Evolutionary conservation across 2,888 invertebrate genomes (phyloP).

Genomic region (Drosophila nigricruria): DNA sequence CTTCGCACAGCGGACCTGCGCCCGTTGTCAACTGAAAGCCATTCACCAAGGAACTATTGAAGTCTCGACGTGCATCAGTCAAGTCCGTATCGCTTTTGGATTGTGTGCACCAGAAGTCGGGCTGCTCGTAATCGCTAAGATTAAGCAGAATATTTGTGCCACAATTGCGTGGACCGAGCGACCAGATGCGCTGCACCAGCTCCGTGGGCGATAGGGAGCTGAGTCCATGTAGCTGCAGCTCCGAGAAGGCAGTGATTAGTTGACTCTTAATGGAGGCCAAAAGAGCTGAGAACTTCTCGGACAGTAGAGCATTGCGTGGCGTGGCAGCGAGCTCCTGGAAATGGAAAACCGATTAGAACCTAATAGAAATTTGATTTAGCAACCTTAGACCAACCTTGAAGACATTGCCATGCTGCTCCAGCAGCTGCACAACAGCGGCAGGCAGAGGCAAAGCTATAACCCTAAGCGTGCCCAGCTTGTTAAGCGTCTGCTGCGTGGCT

Average conservation of each 20-base stretch:
- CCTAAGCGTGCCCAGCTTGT: conserved; percentile 90
- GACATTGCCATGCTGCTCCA: conserved; percentile 90
- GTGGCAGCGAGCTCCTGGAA: conserved; percentile 70
- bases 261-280: conserved; percentile 85
- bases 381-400: conserved; percentile 87
- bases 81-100: conserved; percentile 73
- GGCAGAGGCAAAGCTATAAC: conserved; percentile 93
- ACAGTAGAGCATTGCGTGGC: conserved; percentile 69
- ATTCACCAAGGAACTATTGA: conserved; percentile 93
- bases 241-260: conserved; percentile 87
- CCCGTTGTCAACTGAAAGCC: conserved; percentile 94
- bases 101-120: conserved; percentile 86
- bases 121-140: conserved; percentile 89
- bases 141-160: conserved; percentile 96
- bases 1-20: conserved; percentile 98
- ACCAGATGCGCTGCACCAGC: conserved; percentile 91
- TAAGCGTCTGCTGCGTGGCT: conserved; percentile 88
- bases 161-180: conserved; percentile 95
- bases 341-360: neutral
- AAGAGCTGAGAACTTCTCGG: conserved; percentile 76
- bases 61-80: conserved; percentile 87
- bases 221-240: conserved; percentile 86
- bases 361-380: too few species aligned
- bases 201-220: conserved; percentile 86
- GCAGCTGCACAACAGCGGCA: conserved; percentile 88